Percentiles rank a stretch among this genome's conserved stretches.
These are phyloP conservation scores for Tragulus kanchil DNA, from an alignment of 2,113 vertebrate genomes.

Conservation along the genomic window DNA sequence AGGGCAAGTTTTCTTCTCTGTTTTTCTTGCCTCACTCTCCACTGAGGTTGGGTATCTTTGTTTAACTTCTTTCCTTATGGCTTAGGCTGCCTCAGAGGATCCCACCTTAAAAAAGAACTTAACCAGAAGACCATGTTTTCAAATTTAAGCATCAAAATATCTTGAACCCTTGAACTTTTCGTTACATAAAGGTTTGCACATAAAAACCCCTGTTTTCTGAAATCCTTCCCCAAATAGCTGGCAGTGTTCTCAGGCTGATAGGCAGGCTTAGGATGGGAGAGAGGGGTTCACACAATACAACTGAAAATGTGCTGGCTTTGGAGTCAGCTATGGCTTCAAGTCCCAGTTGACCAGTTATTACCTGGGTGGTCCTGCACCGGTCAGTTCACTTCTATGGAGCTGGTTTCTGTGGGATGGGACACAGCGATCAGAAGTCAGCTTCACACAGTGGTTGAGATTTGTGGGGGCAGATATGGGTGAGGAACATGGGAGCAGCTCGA, in stretches of 20 bases:
- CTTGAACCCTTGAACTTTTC: not conserved
- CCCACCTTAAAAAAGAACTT: not conserved
- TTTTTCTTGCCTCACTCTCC: not conserved
- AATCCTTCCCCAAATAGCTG: not conserved
- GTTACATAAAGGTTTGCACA: not conserved
- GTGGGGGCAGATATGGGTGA: not conserved
- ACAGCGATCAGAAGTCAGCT: not conserved
- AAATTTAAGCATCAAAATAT: slow-evolving; percentile 4
- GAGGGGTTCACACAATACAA: not conserved
- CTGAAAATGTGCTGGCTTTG: not conserved
- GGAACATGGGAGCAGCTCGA: not conserved
- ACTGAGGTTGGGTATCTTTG: not conserved
- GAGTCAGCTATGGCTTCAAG: not conserved
- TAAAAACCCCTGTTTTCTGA: not conserved
- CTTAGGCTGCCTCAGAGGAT: not conserved
- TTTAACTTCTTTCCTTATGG: not conserved
- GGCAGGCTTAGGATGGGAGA: not conserved
- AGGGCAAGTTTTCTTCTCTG: slow-evolving; percentile 16
- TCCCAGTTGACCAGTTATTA: not conserved
- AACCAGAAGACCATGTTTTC: not conserved
- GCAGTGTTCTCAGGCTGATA: not conserved
- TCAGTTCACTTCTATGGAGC: not conserved
- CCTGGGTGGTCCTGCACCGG: not conserved
- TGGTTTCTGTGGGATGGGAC: not conserved
- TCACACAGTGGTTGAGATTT: not conserved